Conservation (phyloP, 2,888 invertebrate genomes). For the Lithophane semibrunnea region DNA sequence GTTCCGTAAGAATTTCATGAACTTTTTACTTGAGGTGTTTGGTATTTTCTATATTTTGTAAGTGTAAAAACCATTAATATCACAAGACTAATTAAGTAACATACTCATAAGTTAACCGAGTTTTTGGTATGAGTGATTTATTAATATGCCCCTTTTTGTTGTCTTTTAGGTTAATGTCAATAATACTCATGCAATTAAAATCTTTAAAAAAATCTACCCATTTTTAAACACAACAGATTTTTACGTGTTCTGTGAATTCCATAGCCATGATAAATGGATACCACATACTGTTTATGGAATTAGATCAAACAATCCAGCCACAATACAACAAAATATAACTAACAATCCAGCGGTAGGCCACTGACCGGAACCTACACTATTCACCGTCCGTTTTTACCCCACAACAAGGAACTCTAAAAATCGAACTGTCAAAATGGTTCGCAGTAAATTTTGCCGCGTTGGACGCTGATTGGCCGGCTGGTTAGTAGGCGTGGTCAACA, state of each 20-base stretch:
- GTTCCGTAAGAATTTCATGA: slow-evolving; percentile 48
- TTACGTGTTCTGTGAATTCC: neutral
- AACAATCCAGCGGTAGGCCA: slow-evolving; percentile 19
- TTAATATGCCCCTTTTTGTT: neutral
- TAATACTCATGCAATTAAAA: neutral
- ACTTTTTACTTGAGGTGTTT: neutral
- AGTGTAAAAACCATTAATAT: no score
- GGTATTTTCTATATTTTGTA: neutral
- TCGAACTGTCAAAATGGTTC: slow-evolving; percentile 89
- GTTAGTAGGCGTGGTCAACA: slow-evolving; percentile 82
- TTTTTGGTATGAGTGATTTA: neutral
- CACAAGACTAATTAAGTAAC: neutral
- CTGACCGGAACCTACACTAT: slow-evolving; percentile 44
- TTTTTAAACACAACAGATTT: neutral
- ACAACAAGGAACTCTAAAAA: slow-evolving; percentile 78
- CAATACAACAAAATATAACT: slow-evolving; percentile 23
- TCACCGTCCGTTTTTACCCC: slow-evolving; percentile 39
- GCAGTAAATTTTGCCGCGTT: slow-evolving; percentile 86
- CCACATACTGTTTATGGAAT: neutral
- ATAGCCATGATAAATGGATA: neutral
- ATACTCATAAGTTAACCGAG: rapidly evolving
- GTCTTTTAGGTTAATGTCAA: neutral
- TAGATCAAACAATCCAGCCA: neutral
- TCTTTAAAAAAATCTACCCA: no score
- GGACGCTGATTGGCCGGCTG: slow-evolving; percentile 78